These are phyloP conservation scores for Corvus hawaiiensis DNA, from an alignment of 2,113 vertebrate species.

Conservation along the genomic window DNA sequence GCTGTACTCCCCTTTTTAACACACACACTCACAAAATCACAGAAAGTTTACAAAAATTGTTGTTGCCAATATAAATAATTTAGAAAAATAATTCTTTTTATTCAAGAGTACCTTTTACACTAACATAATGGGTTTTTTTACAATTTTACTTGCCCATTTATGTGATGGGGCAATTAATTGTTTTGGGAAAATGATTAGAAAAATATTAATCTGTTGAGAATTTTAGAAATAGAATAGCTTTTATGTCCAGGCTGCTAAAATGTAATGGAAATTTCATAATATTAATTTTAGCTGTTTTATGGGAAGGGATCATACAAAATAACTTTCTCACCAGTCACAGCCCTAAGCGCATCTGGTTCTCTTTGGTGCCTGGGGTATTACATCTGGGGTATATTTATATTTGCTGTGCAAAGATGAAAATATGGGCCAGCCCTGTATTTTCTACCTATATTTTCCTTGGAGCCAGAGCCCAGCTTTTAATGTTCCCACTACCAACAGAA, in stretches of 20 bases:
- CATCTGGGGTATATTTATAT: neutral
- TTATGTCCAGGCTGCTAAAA: neutral
- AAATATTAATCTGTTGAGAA: neutral
- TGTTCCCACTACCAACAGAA: neutral
- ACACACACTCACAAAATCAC: neutral
- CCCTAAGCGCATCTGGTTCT: neutral
- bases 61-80: neutral
- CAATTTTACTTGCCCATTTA: neutral
- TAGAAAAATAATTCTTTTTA: neutral
- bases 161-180: neutral
- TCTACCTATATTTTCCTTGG: neutral
- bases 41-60: neutral
- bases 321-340: neutral
- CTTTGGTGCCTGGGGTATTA: neutral
- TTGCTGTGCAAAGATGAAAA: neutral
- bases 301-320: neutral
- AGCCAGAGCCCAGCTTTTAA: neutral
- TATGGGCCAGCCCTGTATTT: neutral
- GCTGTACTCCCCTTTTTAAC: neutral
- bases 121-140: neutral
- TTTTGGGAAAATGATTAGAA: neutral
- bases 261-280: neutral
- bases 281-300: conserved; percentile 14
- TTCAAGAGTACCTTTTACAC: neutral
- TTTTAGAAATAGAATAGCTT: neutral